phyloP scores from a whole-genome alignment of 2,113 vertebrate genomes.

The Motacilla alba region DNA sequence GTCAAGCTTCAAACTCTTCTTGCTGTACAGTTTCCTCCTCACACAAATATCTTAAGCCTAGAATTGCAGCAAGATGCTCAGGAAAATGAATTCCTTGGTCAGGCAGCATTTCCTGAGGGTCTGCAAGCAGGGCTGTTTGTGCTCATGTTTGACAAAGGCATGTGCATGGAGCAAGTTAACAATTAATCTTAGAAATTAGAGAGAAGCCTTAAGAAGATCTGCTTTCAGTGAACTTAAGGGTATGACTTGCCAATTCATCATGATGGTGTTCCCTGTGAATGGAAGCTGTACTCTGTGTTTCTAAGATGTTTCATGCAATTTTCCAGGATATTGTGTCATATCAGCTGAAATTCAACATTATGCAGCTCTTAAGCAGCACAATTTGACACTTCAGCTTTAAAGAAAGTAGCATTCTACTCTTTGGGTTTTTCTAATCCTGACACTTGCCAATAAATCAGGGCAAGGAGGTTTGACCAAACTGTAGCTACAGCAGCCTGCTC shows the following conservation, averaged over 20 bases:
- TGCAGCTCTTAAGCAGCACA: slow-evolving; percentile 19
- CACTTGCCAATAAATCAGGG: not conserved
- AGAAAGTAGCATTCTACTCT: not conserved
- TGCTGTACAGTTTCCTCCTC: not conserved
- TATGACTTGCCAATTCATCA: not conserved
- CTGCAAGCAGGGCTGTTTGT: not conserved
- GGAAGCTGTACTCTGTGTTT: not conserved
- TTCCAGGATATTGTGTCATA: not conserved
- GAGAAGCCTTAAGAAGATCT: not conserved
- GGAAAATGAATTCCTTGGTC: not conserved
- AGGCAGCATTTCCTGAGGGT: not conserved
- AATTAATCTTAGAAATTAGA: not conserved
- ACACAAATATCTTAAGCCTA: not conserved
- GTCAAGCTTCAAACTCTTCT: not conserved
- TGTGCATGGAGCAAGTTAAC: not conserved
- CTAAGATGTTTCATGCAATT: not conserved
- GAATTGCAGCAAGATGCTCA: not conserved
- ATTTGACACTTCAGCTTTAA: slow-evolving; percentile 6
- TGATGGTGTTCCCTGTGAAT: not conserved
- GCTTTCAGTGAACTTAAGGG: not conserved
- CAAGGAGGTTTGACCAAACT: not conserved
- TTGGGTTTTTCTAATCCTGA: not conserved
- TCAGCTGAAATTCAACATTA: slow-evolving; percentile 34
- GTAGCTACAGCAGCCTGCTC: slow-evolving; percentile 3
- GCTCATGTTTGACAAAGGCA: not conserved